phyloP scores from a whole-genome alignment of 1,140 invertebrate genomes.

The Aphaenogaster ashmeadi region DNA sequence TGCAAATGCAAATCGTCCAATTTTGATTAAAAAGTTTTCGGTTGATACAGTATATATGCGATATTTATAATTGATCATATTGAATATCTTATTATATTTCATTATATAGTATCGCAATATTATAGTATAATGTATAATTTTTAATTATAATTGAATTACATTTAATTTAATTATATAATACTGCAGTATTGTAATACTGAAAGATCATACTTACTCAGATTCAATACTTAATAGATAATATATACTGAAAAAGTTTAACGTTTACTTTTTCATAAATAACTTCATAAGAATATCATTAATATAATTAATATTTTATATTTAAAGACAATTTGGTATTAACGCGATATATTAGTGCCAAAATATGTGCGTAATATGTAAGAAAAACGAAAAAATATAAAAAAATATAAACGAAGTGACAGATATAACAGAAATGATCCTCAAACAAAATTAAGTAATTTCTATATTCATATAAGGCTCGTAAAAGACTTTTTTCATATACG shows the following conservation, averaged over 20 bases:
- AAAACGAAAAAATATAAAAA: not conserved
- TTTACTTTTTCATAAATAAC: not conserved
- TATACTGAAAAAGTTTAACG: not conserved
- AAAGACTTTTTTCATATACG: not conserved
- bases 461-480: not conserved
- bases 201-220: not conserved
- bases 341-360: not conserved
- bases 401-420: not conserved
- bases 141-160: not conserved
- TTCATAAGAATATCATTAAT: not conserved
- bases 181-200: not conserved
- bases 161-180: not conserved
- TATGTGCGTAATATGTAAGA: no score
- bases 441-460: not conserved
- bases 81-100: conserved; percentile 12
- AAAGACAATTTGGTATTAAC: not conserved
- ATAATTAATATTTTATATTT: conserved; percentile 1
- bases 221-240: not conserved
- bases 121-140: not conserved
- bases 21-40: conserved; percentile 3
- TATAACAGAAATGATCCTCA: not conserved
- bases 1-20: not conserved
- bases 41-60: not conserved
- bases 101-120: not conserved
- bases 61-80: conserved; percentile 15